A percentile compares a stretch with the other conserved stretches of the same genome.
These are phyloP conservation scores for Laticauda colubrina DNA, from an alignment of 2,113 vertebrate genomes.

Conservation along the genomic window DNA sequence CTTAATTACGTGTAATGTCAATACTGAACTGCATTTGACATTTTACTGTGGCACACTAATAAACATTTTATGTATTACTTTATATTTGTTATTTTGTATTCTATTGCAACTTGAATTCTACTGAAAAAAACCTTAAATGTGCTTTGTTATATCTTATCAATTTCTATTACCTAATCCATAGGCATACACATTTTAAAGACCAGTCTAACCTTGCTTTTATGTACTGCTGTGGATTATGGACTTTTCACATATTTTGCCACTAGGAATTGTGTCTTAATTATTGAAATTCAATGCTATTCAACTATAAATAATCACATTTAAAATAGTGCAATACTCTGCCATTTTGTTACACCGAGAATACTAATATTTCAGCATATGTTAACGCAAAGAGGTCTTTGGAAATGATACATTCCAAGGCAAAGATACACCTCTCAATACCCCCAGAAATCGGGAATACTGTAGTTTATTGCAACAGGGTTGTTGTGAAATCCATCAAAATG, in stretches of 20 bases:
- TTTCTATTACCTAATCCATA: too few species aligned
- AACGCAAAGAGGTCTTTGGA: background rate
- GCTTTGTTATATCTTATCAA: background rate
- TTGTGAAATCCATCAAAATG: background rate
- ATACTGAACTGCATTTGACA: conserved; percentile 33
- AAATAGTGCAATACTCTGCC: background rate
- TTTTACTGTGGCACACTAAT: conserved; percentile 50
- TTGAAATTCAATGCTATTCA: background rate
- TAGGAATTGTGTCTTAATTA: background rate
- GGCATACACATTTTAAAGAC: too few species aligned
- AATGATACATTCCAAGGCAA: background rate
- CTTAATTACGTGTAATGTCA: conserved; percentile 20
- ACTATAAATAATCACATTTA: background rate
- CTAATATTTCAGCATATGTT: background rate
- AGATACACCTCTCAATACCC: background rate
- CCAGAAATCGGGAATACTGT: background rate
- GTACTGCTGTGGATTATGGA: background rate
- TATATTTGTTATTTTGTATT: background rate
- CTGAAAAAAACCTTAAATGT: background rate
- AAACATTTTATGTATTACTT: conserved; percentile 28
- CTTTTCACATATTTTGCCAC: background rate
- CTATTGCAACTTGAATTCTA: background rate
- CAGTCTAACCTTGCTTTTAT: background rate
- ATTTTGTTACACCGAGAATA: background rate
- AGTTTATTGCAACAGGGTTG: background rate